These are phyloP conservation scores for roundworm (Caenorhabditis elegans) DNA, from an alignment of 1,140 invertebrate genomes.

Conservation along the genomic window DNA sequence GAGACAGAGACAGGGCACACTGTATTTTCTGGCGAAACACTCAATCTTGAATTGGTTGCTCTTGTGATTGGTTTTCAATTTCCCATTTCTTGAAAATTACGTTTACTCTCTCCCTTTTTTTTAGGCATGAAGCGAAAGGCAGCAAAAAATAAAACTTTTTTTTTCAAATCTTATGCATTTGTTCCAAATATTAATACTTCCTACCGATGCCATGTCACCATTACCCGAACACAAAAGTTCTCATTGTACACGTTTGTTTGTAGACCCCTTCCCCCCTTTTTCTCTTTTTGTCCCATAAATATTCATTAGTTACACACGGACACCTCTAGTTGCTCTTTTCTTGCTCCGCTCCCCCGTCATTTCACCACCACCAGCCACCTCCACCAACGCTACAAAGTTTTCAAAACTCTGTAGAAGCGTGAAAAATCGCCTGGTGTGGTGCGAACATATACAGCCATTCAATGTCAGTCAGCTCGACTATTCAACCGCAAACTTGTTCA, in stretches of 20 bases:
- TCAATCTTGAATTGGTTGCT: slow-evolving; percentile 14
- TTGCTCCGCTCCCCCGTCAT: background rate
- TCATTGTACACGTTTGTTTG: background rate
- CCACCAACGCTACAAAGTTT: background rate
- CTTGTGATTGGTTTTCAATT: slow-evolving; percentile 4
- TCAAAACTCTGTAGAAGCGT: slow-evolving; percentile 18
- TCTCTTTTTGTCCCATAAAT: slow-evolving; percentile 4
- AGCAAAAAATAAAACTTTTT: too few species aligned
- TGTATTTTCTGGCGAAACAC: slow-evolving; percentile 24
- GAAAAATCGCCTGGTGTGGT: background rate
- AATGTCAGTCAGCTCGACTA: background rate
- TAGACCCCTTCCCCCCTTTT: background rate
- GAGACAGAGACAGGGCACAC: background rate
- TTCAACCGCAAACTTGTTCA: slow-evolving; percentile 18
- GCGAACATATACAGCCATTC: background rate
- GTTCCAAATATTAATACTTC: background rate
- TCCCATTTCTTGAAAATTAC: background rate
- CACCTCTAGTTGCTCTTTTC: background rate
- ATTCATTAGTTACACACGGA: slow-evolving; percentile 32
- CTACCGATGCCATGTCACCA: background rate
- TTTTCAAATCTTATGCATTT: too few species aligned
- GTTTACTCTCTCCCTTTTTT: too few species aligned
- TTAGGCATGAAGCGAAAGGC: too few species aligned
- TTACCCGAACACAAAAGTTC: background rate
- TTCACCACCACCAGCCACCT: background rate